Conservation (phyloP, 2,113 vertebrate genomes). For the Ciconia boyciana region DNA sequence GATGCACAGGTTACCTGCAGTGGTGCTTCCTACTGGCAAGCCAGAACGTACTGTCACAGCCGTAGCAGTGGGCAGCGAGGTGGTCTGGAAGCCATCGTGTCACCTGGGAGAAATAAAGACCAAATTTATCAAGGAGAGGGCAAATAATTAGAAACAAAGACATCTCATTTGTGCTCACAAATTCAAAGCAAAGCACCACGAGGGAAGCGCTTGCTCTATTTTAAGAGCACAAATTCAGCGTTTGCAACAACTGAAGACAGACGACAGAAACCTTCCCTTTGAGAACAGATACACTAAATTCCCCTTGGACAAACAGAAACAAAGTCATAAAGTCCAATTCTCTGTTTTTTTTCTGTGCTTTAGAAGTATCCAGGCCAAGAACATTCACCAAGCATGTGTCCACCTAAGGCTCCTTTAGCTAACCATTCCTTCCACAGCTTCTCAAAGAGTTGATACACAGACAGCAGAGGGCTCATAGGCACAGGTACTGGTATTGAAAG, state of each 20-base stretch:
- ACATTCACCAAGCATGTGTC: background rate
- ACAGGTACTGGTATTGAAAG: background rate
- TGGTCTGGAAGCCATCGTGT: slow-evolving; percentile 97
- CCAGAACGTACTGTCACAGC: slow-evolving; percentile 95
- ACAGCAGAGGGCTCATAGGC: slow-evolving; percentile 39
- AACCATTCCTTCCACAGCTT: background rate
- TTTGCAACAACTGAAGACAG: background rate
- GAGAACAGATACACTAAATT: background rate
- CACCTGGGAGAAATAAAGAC: slow-evolving; percentile 76
- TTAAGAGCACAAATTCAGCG: background rate
- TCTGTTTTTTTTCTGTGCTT: background rate
- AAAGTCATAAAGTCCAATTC: background rate
- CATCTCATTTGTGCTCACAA: background rate
- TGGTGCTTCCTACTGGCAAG: slow-evolving; percentile 93
- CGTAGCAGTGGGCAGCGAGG: slow-evolving; percentile 93
- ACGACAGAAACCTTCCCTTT: background rate
- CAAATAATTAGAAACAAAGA: background rate
- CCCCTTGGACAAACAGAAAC: background rate
- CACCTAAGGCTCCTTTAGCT: background rate
- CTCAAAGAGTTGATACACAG: background rate
- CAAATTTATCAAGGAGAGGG: background rate
- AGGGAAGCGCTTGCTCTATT: background rate
- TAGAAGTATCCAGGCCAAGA: background rate
- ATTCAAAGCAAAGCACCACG: background rate
- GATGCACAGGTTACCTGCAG: slow-evolving; percentile 83